Percentiles rank a stretch among this genome's conserved stretches.
Conservation (phyloP, 1,140 invertebrate genomes). For the Acromyrmex echinatior region DNA sequence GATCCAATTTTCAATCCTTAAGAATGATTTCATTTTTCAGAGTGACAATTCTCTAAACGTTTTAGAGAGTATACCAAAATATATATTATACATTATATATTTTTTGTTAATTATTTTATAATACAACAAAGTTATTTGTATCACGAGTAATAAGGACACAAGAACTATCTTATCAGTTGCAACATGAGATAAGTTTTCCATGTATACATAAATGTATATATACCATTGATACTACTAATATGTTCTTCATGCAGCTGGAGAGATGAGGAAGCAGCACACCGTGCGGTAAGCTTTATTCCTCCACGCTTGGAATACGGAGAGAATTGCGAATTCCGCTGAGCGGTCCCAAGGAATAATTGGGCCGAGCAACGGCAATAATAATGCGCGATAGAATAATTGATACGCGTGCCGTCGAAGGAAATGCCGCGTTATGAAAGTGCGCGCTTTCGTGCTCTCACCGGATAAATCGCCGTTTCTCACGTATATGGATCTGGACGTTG, state of each 20-base stretch:
- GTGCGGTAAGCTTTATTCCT: slow-evolving; percentile 29
- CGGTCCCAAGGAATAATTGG: slow-evolving; percentile 39
- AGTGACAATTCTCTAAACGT: too few species aligned
- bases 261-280: slow-evolving; percentile 21
- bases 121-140: too few species aligned
- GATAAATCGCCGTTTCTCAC: slow-evolving; percentile 47
- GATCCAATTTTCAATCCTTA: too few species aligned
- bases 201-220: too few species aligned
- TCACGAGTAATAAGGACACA: too few species aligned
- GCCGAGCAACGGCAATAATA: slow-evolving; percentile 47
- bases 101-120: too few species aligned
- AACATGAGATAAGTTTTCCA: too few species aligned
- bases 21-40: too few species aligned
- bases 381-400: slow-evolving; percentile 41
- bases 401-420: slow-evolving; percentile 43
- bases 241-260: background rate
- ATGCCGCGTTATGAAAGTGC: slow-evolving; percentile 54
- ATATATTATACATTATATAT: background rate
- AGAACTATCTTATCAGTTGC: too few species aligned
- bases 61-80: too few species aligned
- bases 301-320: slow-evolving; percentile 9
- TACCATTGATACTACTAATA: background rate
- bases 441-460: slow-evolving; percentile 3
- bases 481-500: slow-evolving; percentile 27
- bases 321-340: slow-evolving; percentile 36